Base-by-base conservation (phyloP, 2,797 vertebrate genomes). In the Philypnodon macrostomus region DNA sequence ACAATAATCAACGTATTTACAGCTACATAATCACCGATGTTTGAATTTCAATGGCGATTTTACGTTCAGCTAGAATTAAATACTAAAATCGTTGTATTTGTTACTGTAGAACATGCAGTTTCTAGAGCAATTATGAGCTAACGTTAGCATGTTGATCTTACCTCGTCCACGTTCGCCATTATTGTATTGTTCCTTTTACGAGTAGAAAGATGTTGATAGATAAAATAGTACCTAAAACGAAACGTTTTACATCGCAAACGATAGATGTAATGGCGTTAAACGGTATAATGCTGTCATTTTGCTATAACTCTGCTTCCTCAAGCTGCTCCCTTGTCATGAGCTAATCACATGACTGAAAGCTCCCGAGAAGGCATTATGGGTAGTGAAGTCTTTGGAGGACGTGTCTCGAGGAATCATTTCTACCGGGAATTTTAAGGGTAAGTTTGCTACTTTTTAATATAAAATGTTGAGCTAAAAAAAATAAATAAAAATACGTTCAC, bases 111-210 rank as follows among this genome's bases (percentile, higher is more conserved):
- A n/a, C 27, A 30, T 2, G 7, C 13, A 26, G 10, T 15, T 29
- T 12, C 6, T 2, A 32, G 15, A 61, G 13, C 33, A 10, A 6
- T 18, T 23, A 63, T 48, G 5, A 19, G 67, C 54, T 81, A 83
- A 47, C 51, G 40, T 58, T 81, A 85, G 60, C 80, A 61, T 57
- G 46, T 16, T 54, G n/a, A 10, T 38, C 75, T 81, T 89, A 95
- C 94, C 94, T 88, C 86, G 44, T 83, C 84, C 0, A 91, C 86
- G 88, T 94, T 93, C 90, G 93, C 92, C 95, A 97, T 96, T 50
- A 56, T 48, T 54, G 63, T 5, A 36, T 36, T 17, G 12, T 1
- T 5, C 17, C 34, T 9, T 35, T 16, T 63, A 44, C 41, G 8
- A 26, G 6, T 13, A 16, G 12, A 53, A 18, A 1, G 0, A 9